Base-by-base conservation (phyloP, 2,797 vertebrate species). In the Catostomus latipinnis region DNA sequence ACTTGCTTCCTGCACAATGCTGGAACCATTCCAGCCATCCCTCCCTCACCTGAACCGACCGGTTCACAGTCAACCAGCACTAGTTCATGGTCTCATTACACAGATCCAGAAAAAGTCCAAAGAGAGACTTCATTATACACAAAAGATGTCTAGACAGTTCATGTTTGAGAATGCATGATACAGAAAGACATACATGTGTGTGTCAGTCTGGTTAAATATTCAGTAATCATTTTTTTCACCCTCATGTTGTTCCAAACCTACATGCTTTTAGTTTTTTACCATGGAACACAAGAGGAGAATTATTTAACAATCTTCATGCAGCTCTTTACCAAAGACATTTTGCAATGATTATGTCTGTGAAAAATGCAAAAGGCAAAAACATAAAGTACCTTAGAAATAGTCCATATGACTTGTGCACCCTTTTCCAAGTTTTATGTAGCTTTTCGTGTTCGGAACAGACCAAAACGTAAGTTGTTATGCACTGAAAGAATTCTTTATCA, bases 11-110 rank as follows among this genome's bases (percentile, higher is more conserved):
- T 65, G 68, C 78, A 61, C 16, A n/a, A 62, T 1, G 58, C 16
- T 34, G 52, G 69, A 78, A 70, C 60, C 77, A 87, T 90, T 93
- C 87, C 86, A 88, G 49, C 71, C 82, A 50, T 88, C 82, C 83
- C 82, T 86, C 22, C 79, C 76, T 85, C 85, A 92, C 80, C 93
- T 89, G 87, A 90, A 83, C 88, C 34, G 85, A 92, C 94, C 87
- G 90, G 93, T 93, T 93, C 88, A 67, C 62, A 86, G 65, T 3
- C 66, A 69, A 62, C 16, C 8, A 54, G n/a, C 4, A 1, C 43
- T 34, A 16, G 49, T 54, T 63, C 67, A 63, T 48, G 18, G 6
- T 62, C 6, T 53, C 13, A 45, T 46, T 7, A 52, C 8, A 46
- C 58, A 71, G 22, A 54, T 48, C 3, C 57, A 54, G 11, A 56